A percentile compares a stretch with the other conserved stretches of the same genome.
phyloP scores from a whole-genome alignment of 2,113 vertebrate species.

The Hepsetus odoe region DNA sequence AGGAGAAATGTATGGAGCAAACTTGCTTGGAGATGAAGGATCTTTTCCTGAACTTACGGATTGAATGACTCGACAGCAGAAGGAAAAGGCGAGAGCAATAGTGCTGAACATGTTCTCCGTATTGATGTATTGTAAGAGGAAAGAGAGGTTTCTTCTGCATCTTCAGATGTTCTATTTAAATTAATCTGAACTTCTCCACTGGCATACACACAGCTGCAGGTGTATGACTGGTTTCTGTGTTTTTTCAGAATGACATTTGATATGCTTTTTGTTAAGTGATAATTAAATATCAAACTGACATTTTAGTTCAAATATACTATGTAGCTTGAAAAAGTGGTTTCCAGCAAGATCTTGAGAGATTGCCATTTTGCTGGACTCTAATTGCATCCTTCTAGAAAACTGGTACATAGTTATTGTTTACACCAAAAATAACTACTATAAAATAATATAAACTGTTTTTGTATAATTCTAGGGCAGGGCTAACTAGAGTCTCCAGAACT shows the following conservation, averaged over 20 bases:
- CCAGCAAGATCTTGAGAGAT: neutral
- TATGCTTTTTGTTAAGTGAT: neutral
- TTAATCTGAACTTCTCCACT: neutral
- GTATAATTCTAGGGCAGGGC: no score
- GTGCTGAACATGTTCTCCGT: neutral
- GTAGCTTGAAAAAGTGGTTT: no score
- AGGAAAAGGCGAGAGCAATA: neutral
- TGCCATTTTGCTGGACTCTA: neutral
- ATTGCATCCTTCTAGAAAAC: neutral
- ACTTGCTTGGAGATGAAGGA: neutral
- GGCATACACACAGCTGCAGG: neutral
- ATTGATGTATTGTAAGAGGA: neutral
- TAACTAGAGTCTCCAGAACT: no score
- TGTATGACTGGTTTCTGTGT: neutral
- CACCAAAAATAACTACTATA: neutral
- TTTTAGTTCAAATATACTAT: neutral
- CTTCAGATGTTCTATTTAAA: no score
- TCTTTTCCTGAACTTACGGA: neutral
- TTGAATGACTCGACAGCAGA: constrained; percentile 11
- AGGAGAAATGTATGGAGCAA: constrained; percentile 13
- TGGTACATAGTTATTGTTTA: neutral
- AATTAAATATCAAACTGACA: neutral
- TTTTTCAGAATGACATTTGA: neutral
- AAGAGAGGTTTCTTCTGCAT: neutral
- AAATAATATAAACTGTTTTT: no score